These are phyloP conservation scores for Spinus olivaceus DNA, from an alignment of 2,797 vertebrate genomes.

Conservation along the genomic window DNA sequence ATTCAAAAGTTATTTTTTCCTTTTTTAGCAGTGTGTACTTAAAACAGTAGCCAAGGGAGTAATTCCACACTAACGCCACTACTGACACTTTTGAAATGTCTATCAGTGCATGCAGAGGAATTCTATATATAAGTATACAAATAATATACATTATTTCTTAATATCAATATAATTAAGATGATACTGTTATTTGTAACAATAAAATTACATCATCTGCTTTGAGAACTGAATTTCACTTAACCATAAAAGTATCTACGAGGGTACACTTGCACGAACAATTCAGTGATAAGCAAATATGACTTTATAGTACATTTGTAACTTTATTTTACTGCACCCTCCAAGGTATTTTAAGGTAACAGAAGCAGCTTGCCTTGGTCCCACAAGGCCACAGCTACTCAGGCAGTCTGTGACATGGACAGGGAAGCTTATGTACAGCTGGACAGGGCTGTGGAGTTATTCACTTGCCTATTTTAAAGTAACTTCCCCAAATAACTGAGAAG, in stretches of 20 bases:
- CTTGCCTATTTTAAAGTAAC: background rate
- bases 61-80: background rate
- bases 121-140: background rate
- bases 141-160: background rate
- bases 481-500: background rate
- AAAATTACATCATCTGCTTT: background rate
- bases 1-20: background rate
- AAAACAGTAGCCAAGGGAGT: background rate
- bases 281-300: background rate
- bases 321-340: background rate
- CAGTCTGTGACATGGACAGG: background rate
- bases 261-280: background rate
- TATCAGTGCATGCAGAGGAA: background rate
- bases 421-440: background rate
- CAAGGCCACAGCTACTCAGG: background rate
- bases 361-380: background rate
- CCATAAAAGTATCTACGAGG: background rate
- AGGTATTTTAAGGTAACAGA: background rate
- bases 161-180: background rate
- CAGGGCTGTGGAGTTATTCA: background rate
- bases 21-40: background rate
- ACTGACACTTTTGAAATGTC: background rate
- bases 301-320: background rate
- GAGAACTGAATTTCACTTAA: background rate
- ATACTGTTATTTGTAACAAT: background rate